Evolutionary conservation across 2,888 invertebrate species (phyloP).

Genomic region (Synanthedon formicaeformis): DNA sequence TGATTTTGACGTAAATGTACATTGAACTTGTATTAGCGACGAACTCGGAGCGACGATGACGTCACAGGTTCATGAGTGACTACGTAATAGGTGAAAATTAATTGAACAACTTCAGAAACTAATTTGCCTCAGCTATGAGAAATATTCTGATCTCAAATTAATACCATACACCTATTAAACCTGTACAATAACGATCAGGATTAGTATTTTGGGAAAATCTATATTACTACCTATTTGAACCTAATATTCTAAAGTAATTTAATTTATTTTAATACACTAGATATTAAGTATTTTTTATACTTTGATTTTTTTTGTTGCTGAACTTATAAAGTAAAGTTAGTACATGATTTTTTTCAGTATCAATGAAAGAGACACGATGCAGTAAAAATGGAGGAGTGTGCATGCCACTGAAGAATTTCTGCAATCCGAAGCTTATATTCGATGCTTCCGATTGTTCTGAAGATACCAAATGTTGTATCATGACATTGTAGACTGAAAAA

Average conservation of each 20-base stretch:
- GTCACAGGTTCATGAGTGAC: not conserved
- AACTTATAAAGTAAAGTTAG: not conserved
- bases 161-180: too few species aligned
- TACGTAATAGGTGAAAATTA: not conserved
- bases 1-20: not conserved
- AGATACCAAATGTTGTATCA: constrained; percentile 23
- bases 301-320: too few species aligned
- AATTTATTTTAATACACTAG: too few species aligned
- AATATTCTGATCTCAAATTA: too few species aligned
- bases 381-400: constrained; percentile 29
- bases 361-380: constrained; percentile 38
- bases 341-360: constrained; percentile 21
- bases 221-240: not conserved
- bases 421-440: constrained; percentile 10
- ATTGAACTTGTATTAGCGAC: not conserved
- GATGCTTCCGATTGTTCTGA: constrained; percentile 22
- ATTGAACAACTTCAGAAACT: too few species aligned
- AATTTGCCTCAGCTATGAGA: too few species aligned
- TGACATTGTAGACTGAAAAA: constrained; percentile 4
- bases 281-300: not conserved
- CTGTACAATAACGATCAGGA: too few species aligned
- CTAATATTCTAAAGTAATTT: not conserved
- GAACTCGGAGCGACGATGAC: not conserved
- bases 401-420: constrained; percentile 8
- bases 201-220: too few species aligned